Evolutionary conservation across 2,797 vertebrate species (phyloP), one percentile per base, ranked within the genome.

Genomic region (Monodelphis domestica): DNA sequence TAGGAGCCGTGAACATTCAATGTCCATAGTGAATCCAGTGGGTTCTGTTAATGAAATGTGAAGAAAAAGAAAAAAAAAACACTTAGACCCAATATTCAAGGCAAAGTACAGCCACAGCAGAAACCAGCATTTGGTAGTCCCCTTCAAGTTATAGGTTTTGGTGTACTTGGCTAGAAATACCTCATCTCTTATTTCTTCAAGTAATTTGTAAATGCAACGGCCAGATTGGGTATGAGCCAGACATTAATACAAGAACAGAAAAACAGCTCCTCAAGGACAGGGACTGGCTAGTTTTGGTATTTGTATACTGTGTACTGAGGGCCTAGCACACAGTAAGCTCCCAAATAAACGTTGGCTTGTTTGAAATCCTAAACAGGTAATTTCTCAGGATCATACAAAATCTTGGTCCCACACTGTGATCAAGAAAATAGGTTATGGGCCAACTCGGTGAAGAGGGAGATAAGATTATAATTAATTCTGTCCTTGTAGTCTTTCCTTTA

Each of bases 1-100:
- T 94, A 99, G 98, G 59, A 99, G 98, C 28, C 95, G 97, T n/a
- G 98, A 93, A 93, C 99, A 99, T 95, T 99, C 99, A 0, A 90
- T 91, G 95, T 99, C 99, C 99, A 99, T 99, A 95, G 84, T 55
- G 56, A 54, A 0, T 59, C 5, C 4, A 17, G 1, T 1, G 52
- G 50, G 45, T 45, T 91, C 97, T 98, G 90, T 92, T 54, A 53
- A 95, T 53, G 38, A 78, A 53, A 91, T 0, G 88, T 38, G n/a
- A 51, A 29, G 24, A n/a, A 30, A n/a, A n/a, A n/a, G n/a, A n/a
- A n/a, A n/a, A n/a, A 30, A 70, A 70, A 70, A 70, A n/a, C 70
- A 45, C 70, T 78, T 5, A 54, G 55, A 56, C 4, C 28, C 54
- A 45, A 24, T 26, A 78, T 24, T 78, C n/a, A 91, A 54, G 3